Evolutionary conservation across 92 coral and sea anemone species (phyloP).

Genomic region (Heliopora coerulea): DNA sequence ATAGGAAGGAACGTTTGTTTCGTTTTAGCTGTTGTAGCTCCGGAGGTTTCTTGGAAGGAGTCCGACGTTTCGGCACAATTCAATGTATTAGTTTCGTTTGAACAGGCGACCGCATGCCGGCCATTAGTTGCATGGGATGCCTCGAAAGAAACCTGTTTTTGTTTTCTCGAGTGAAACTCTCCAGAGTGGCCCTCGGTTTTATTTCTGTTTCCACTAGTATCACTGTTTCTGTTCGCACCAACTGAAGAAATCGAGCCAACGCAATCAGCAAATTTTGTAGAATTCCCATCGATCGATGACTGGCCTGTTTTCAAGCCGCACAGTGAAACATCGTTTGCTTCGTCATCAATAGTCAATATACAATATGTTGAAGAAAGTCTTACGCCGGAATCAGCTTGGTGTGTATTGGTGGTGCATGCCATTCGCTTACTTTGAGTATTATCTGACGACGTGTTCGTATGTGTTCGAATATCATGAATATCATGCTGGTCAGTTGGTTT

Average conservation of each 20-base stretch:
- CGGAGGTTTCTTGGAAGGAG: not conserved
- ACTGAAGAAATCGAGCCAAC: not conserved
- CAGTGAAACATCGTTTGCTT: not conserved
- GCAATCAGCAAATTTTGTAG: not conserved
- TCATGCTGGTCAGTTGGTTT: no score
- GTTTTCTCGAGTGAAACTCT: not conserved
- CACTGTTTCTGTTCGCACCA: not conserved
- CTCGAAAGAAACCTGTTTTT: not conserved
- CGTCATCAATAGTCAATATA: not conserved
- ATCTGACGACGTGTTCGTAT: no score
- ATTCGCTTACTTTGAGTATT: no score
- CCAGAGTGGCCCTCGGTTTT: not conserved
- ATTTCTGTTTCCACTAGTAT: not conserved
- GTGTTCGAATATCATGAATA: no score
- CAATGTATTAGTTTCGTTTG: not conserved
- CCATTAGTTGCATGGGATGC: not conserved
- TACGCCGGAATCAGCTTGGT: slow-evolving; percentile 17
- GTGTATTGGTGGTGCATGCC: not conserved
- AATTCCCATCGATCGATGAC: not conserved
- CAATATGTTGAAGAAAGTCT: not conserved
- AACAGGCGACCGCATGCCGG: not conserved
- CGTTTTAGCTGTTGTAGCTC: not conserved
- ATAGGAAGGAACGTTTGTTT: not conserved
- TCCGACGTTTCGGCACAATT: not conserved
- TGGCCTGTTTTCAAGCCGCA: not conserved